Base-by-base conservation (phyloP, 1,140 invertebrate genomes). In the Ruditapes philippinarum region DNA sequence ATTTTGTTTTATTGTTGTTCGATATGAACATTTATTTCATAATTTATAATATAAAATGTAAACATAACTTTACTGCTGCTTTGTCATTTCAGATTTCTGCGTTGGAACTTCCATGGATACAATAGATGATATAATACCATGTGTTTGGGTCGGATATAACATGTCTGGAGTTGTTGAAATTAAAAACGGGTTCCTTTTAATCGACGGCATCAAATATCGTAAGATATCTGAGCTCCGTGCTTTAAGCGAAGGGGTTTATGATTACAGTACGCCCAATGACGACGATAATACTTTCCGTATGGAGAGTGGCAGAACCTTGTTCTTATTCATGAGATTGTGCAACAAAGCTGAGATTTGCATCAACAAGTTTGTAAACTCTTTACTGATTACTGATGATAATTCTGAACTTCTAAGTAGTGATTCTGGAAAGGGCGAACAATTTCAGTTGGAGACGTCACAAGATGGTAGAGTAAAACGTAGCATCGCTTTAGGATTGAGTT, bases 131-230 rank as follows among this genome's bases (percentile, higher is more conserved):
- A 62, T 86, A 40, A 22, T 86, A 42, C 84, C 84, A 9, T 86
- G 84, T n/a, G 57, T 78, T n/a, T 86, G 84, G 84, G 70, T 86
- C 25, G 70, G 45, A 7, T 33, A 31, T 9, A 86, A 86, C n/a
- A 86, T 68, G 5, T 86, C 84, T 42, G 84, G 84, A 22, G 51
- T 36, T 12, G 84, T 78, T 0, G 57, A 78, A 45, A 78, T 86
- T 14, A 78, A 78, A 49, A 19, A 86, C 38, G 84, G 84, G 11
- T 40, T 78, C 19, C 70, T 86, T 22, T 78, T 11, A 9, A 62
- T 86, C 17, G 73, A 78, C 40, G 31, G 38, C n/a, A 36, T 42
- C 2, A 5, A 22, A 3, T 0, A 28, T 7, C 36, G 40, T 7
- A 60, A 65, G 9, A 57, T 86, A 1, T 78, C 84, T 38, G 73